Evolutionary conservation across 2,888 invertebrate species (phyloP), one percentile per base, ranked within the genome.

Genomic region (Thysanoteuthis rhombus): DNA sequence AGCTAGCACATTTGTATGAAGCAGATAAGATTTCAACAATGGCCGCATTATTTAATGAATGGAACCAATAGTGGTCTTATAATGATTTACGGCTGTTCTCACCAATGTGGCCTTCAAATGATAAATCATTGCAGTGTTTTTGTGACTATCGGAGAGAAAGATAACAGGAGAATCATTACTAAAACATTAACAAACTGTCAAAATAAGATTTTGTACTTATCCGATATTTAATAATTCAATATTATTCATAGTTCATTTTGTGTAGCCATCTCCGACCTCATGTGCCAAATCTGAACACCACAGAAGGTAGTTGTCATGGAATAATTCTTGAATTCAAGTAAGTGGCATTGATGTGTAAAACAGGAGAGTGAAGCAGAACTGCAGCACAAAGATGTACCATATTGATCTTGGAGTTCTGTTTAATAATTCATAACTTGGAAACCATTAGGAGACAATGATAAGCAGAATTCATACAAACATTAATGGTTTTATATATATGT

Each of bases 391-490:
- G n/a, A 75, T 22, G 22, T 52, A 52, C 52, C 75, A 75, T 75
- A 75, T 75, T 75, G 75, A 75, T 75, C n/a, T 75, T n/a, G 75
- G n/a, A 75, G 36, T 8, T 36, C n/a, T n/a, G 75, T 75, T 75
- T 75, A 75, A n/a, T 75, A 75, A 75, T 75, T 75, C n/a, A n/a
- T 75, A 75, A 75, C 75, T 75, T 75, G 75, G 36, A 75, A n/a
- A 75, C n/a, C 75, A 75, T 75, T 75, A n/a, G n/a, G n/a, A 75
- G 75, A 75, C 75, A 75, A 75, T 75, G 75, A 75, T n/a, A n/a
- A n/a, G 75, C 75, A 75, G 75, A 75, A 75, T 36, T 75, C n/a
- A 75, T 75, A 75, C 4, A 75, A 75, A 75, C 75, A 75, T n/a
- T 75, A 75, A 75, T 75, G 75, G n/a, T 36, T 75, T 75, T 75